A percentile compares a stretch with the other conserved stretches of the same genome.
These are phyloP conservation scores for Pycnonotus jocosus DNA, from an alignment of 2,113 vertebrate genomes.

Conservation along the genomic window DNA sequence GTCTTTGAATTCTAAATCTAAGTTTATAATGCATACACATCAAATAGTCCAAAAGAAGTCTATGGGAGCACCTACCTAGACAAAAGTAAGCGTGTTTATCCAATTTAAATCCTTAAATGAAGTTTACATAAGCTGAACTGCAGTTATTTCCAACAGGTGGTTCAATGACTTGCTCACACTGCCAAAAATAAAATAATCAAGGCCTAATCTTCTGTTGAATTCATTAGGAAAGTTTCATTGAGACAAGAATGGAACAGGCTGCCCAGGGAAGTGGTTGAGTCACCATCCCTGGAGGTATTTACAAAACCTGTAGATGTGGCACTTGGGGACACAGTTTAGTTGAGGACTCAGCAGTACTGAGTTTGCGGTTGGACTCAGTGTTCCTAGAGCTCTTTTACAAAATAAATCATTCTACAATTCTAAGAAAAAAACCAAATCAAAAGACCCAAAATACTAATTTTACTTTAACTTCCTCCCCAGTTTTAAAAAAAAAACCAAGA, in stretches of 20 bases:
- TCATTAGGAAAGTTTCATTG: neutral
- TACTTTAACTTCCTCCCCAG: neutral
- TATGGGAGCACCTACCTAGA: neutral
- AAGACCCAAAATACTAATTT: neutral
- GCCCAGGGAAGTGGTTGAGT: neutral
- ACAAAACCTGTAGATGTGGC: neutral
- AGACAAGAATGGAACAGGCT: neutral
- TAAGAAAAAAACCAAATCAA: neutral
- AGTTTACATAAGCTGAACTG: conserved; percentile 13
- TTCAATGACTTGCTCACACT: neutral
- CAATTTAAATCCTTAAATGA: neutral
- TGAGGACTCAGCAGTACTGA: neutral
- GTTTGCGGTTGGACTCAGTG: neutral
- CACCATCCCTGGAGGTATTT: neutral
- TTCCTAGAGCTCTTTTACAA: neutral
- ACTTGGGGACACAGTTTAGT: neutral
- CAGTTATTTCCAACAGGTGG: conserved; percentile 39
- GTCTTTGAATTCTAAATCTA: neutral
- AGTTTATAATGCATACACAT: neutral
- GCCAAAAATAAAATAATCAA: conserved; percentile 33
- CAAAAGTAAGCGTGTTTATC: neutral
- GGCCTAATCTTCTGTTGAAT: neutral
- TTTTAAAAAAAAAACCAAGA: neutral
- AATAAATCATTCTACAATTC: neutral
- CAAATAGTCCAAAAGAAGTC: neutral